phyloP scores from a whole-genome alignment of 2,797 vertebrate species.

The Tachyglossus aculeatus region DNA sequence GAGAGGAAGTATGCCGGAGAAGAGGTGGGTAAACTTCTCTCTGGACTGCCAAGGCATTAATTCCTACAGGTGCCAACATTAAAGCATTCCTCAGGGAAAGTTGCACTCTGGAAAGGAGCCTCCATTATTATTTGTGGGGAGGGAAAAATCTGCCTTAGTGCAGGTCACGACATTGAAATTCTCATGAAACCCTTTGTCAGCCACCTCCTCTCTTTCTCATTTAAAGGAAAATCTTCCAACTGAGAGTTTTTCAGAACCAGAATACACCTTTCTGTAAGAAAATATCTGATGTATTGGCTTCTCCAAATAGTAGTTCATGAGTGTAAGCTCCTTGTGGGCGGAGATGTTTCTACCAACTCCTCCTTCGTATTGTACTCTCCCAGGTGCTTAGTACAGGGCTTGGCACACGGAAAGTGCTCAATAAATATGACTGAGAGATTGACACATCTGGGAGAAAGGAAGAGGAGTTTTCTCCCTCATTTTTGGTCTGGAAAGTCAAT shows the following conservation, averaged over 20 bases:
- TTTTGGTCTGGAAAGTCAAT: too few species aligned
- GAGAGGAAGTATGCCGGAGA: slow-evolving; percentile 29
- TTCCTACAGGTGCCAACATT: slow-evolving; percentile 40
- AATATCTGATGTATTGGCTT: too few species aligned
- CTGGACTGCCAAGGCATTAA: slow-evolving; percentile 36
- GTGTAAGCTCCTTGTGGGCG: too few species aligned
- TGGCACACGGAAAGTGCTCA: background rate
- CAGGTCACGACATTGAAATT: slow-evolving; percentile 57
- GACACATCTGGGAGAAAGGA: background rate
- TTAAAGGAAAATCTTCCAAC: background rate
- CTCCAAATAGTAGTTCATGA: too few species aligned
- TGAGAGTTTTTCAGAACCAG: background rate
- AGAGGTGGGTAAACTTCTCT: slow-evolving; percentile 33
- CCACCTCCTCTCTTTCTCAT: background rate
- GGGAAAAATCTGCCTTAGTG: slow-evolving; percentile 13
- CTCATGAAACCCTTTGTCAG: slow-evolving; percentile 57
- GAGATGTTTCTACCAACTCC: too few species aligned
- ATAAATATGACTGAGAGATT: too few species aligned
- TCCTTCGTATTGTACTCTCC: too few species aligned
- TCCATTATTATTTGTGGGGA: slow-evolving; percentile 46
- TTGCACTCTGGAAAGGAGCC: slow-evolving; percentile 50
- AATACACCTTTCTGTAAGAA: too few species aligned
- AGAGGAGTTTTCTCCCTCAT: background rate
- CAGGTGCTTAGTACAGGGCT: too few species aligned
- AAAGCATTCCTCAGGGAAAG: slow-evolving; percentile 52